phyloP scores from a whole-genome alignment of 2,888 invertebrate species.

The Heliconius aoede region DNA sequence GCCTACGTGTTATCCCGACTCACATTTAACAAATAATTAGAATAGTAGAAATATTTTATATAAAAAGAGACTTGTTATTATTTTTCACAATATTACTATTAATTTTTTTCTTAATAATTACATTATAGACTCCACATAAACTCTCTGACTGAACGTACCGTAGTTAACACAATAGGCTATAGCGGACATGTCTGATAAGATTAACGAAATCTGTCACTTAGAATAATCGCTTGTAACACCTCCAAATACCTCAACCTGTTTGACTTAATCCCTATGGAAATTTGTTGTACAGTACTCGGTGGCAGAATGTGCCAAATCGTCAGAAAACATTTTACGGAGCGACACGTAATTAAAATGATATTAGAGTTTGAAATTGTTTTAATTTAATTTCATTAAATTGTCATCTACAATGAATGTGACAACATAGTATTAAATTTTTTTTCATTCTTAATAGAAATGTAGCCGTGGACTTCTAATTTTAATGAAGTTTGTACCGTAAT shows the following conservation, averaged over 20 bases:
- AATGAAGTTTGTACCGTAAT: too few species aligned
- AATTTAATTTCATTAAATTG: not conserved
- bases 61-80: not conserved
- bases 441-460: too few species aligned
- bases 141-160: too few species aligned
- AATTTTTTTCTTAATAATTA: not conserved
- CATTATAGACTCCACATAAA: not conserved
- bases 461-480: too few species aligned
- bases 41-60: too few species aligned
- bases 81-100: not conserved
- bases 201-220: constrained; percentile 29
- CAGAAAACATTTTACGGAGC: not conserved
- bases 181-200: constrained; percentile 8
- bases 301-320: not conserved
- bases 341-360: not conserved
- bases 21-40: too few species aligned
- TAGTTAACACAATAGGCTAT: not conserved
- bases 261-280: constrained; percentile 21
- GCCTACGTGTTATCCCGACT: too few species aligned
- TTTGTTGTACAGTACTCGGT: constrained; percentile 12
- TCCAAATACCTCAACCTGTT: constrained; percentile 31
- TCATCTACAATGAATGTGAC: not conserved
- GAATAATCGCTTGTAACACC: constrained; percentile 24
- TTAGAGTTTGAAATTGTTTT: not conserved
- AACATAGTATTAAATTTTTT: too few species aligned